Percentiles rank a stretch among this genome's conserved stretches.
phyloP scores from a whole-genome alignment of 2,888 invertebrate genomes.

The Autographa pulchrina region DNA sequence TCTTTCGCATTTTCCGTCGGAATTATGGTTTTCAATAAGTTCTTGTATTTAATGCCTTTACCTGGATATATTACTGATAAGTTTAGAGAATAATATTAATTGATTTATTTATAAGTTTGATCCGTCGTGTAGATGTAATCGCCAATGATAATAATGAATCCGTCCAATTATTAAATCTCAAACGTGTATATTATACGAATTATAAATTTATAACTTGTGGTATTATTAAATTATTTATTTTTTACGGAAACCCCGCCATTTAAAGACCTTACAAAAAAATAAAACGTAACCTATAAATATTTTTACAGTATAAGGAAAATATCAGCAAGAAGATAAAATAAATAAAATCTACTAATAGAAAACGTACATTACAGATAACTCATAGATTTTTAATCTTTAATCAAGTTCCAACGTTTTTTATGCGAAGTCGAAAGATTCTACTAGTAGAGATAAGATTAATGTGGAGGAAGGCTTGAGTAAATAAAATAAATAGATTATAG shows the following conservation, averaged over 20 bases:
- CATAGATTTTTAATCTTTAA: too few relatives aligned
- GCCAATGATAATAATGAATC: background rate
- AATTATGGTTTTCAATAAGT: slow-evolving; percentile 94
- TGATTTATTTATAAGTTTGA: background rate
- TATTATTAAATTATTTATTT: background rate
- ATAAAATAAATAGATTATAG: background rate
- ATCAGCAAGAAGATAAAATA: too few relatives aligned
- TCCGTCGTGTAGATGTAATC: slow-evolving; percentile 3
- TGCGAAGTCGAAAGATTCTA: background rate
- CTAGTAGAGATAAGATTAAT: background rate
- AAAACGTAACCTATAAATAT: too few relatives aligned
- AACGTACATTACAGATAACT: too few relatives aligned
- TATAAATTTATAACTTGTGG: background rate
- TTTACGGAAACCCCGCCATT: too few relatives aligned
- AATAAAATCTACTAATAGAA: too few relatives aligned
- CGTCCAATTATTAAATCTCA: background rate
- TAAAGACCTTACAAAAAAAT: too few relatives aligned
- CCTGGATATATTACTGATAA: slow-evolving; percentile 96
- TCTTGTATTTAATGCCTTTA: slow-evolving; percentile 95
- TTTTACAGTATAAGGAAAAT: too few relatives aligned
- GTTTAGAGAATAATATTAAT: slow-evolving; percentile 91
- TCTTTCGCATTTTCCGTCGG: slow-evolving; percentile 95
- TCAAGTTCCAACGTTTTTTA: too few relatives aligned
- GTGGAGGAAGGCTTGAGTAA: background rate
- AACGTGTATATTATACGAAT: slow-evolving; percentile 1